Conservation (phyloP, 2,113 vertebrate species). For the Myotis lucifugus region DNA sequence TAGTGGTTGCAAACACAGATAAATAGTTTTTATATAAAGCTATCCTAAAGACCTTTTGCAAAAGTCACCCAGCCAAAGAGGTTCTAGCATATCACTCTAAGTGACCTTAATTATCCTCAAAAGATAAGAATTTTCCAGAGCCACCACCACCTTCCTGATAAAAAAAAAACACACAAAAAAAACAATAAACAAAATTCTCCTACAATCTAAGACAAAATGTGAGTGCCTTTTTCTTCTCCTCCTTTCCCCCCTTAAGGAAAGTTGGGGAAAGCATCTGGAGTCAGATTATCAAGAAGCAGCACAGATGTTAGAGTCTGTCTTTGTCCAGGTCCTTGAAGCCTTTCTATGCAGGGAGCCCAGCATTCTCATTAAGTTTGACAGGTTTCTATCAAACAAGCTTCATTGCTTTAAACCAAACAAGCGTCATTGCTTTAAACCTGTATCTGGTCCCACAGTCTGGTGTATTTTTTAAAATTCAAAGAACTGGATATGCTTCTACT, state of each 20-base stretch:
- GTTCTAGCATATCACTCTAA: neutral
- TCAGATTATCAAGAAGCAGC: neutral
- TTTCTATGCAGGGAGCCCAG: neutral
- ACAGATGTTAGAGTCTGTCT: neutral
- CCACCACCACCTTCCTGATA: neutral
- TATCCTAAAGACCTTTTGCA: neutral
- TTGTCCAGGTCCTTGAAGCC: neutral
- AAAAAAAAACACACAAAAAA: neutral
- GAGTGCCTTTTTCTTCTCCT: neutral
- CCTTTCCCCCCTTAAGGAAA: neutral
- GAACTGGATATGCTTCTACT: neutral
- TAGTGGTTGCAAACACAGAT: neutral
- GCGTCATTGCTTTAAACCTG: conserved; percentile 1
- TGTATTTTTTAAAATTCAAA: conserved; percentile 8
- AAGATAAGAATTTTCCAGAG: neutral
- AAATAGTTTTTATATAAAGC: neutral
- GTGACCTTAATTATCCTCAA: neutral
- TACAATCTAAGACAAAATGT: neutral
- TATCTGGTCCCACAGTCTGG: too few species aligned
- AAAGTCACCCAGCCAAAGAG: neutral
- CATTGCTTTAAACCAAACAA: conserved; percentile 45
- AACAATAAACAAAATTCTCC: neutral
- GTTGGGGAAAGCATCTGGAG: neutral
- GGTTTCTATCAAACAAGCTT: conserved; percentile 44
- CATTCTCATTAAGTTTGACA: conserved; percentile 20